Evolutionary conservation across 2,113 vertebrate genomes (phyloP).

Genomic region (Mormyrus lacerda): DNA sequence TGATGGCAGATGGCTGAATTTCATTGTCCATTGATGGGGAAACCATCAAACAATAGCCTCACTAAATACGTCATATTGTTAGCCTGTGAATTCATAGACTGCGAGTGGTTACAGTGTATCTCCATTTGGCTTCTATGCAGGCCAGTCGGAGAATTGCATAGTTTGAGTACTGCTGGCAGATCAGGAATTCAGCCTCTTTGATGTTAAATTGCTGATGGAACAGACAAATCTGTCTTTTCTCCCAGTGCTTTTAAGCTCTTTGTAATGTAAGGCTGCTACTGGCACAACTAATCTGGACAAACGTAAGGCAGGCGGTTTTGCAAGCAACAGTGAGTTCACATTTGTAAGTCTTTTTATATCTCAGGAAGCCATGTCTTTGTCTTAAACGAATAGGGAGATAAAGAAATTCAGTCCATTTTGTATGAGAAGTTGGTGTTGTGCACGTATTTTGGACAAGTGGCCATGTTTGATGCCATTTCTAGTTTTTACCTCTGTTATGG

Average conservation of each 20-base stretch:
- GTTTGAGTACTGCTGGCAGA: not conserved
- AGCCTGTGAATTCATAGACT: not conserved
- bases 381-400: not conserved
- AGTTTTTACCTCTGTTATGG: not conserved
- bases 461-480: not conserved
- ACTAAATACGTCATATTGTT: not conserved
- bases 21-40: not conserved
- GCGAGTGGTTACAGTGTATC: not conserved
- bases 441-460: not conserved
- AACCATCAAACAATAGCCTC: not conserved
- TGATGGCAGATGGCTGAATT: not conserved
- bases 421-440: not conserved
- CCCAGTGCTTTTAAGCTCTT: not conserved
- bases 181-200: not conserved
- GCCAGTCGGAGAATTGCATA: not conserved
- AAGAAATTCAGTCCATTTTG: not conserved
- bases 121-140: not conserved
- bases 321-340: not conserved
- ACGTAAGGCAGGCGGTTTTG: not conserved
- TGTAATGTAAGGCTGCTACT: not conserved
- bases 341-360: not conserved
- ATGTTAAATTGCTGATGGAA: not conserved
- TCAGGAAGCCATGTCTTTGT: not conserved
- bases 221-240: not conserved
- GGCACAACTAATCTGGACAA: slow-evolving; percentile 1